Base-by-base conservation (phyloP, 2,113 vertebrate species). In the Catharus bicknelli region DNA sequence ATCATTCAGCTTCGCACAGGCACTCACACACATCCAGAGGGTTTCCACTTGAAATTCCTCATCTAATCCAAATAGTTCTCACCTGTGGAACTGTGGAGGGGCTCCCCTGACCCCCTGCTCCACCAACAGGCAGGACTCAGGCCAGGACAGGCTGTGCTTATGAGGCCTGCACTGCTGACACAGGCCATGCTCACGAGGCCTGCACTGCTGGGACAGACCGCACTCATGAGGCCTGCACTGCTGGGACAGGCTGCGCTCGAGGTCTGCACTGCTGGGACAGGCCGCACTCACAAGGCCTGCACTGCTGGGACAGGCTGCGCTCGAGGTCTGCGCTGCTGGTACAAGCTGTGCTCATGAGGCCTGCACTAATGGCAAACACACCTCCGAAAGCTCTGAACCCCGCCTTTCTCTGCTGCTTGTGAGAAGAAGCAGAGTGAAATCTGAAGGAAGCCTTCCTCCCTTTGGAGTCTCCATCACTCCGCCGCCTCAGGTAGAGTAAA, bases 41-140 rank as follows among this genome's bases (percentile, higher is more conserved):
- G 82, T 36, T 94, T 75, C 95, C 96, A 93, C 96, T 97, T 94
- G 94, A 95, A 96, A 96, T 94, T 95, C 95, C 90, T 96, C 94
- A 29, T 90, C 90, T 90, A 93, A 93, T 77, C 63, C 91, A 95
- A 95, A 95, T 23, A 96, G 82, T 86, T 96, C 53, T 58, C 86
- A 94, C 83, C 67, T 45, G 78, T 77, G 1, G 34, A 69, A 34
- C 76, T 16, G 66, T 34, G 78, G 61, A 84, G 76, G 59, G 59
- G 58, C 51, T 88, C 25, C 53, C 30, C 15, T 0, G 1, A 2
- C 15, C 47, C 42, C 0, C 1, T 2, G 2, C 18, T 55, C 80
- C 2, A 11, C 10, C 4, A 2, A 21, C 22, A 11, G 22, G 47
- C 11, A 20, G 27, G 5, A 8, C 59, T 43, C 16, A 12, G 22